Base-by-base conservation (phyloP, 2,888 invertebrate genomes). In the Leptarthrus brevirostris region DNA sequence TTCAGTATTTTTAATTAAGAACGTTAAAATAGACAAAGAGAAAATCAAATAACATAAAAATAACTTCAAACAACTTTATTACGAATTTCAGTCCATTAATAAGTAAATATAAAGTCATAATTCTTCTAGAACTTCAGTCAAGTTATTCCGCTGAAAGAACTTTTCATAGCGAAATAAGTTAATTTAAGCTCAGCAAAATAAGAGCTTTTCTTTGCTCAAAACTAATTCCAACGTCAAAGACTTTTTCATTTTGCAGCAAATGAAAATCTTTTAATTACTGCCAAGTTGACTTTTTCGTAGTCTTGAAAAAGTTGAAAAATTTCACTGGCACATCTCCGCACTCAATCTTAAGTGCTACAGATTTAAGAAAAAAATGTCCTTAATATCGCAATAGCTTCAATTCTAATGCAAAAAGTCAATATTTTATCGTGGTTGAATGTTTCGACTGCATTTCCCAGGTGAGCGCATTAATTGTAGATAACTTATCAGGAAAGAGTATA, bases 321-420 rank as follows among this genome's bases (percentile, higher is more conserved):
- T 40, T 40, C 40, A 6, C 30, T 8, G 30, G 4, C 5, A 30
- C 30, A 1, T 30, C 30, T 30, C 30, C 30, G 3, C 30, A 8
- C 30, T 30, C n/a, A 6, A 40, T 40, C 40, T 40, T 40, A 40
- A 40, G 40, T 12, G 40, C n/a, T n/a, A 3, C 36, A 58, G 10
- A n/a, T 36, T 18, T 34, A 58, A 36, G 20, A 36, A 26, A 58
- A 1, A 58, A 58, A 58, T 58, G 24, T 14, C 26, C 56, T 34
- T 56, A 56, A 34, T 36, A 58, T 58, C 36, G 24, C 34, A 56
- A 18, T 5, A 58, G 36, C 58, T 58, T 58, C 34, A 58, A 58
- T 36, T 14, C 58, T 58, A 18, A 36, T 58, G 8, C 36, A 3
- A n/a, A 58, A 58, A 58, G 36, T 58, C 58, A 58, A 58, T 58